Percentiles rank a stretch among this genome's conserved stretches.
Evolutionary conservation across 2,113 vertebrate genomes (phyloP).

Genomic region (Hippocampus comes): DNA sequence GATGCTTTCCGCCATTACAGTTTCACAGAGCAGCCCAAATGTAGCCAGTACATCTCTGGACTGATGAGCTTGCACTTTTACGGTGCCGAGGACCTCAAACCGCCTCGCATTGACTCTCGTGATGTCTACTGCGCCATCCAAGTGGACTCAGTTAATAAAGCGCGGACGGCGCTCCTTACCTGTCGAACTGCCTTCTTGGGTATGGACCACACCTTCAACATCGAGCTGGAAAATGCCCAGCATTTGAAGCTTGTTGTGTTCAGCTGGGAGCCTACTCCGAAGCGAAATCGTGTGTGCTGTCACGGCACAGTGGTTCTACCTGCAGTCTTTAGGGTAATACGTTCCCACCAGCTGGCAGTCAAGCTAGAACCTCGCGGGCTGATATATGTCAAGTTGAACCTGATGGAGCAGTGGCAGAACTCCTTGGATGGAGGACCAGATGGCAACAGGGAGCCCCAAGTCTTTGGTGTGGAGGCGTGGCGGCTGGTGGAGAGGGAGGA

Average conservation of each 20-base stretch:
- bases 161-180: constrained; percentile 90
- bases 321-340: constrained; percentile 87
- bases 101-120: constrained; percentile 88
- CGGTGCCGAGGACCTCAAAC: constrained; percentile 94
- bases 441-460: constrained; percentile 73
- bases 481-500: constrained; percentile 91
- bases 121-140: constrained; percentile 98
- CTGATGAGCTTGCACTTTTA: constrained; percentile 97
- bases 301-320: constrained; percentile 91
- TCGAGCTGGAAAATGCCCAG: constrained; percentile 96
- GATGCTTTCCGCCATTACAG: constrained; percentile 94
- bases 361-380: constrained; percentile 92
- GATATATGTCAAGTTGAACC: constrained; percentile 92
- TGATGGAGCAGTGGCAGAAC: constrained; percentile 96
- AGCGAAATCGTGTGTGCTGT: constrained; percentile 86
- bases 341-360: constrained; percentile 87
- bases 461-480: constrained; percentile 89
- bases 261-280: constrained; percentile 92
- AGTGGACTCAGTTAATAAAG: constrained; percentile 95
- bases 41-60: constrained; percentile 90
- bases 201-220: constrained; percentile 99
- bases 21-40: constrained; percentile 93
- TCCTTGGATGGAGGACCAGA: constrained; percentile 78
- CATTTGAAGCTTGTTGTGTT: constrained; percentile 96
- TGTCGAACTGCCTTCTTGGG: constrained; percentile 90